phyloP scores from a whole-genome alignment of 2,113 vertebrate genomes.

The Tamias sibiricus region DNA sequence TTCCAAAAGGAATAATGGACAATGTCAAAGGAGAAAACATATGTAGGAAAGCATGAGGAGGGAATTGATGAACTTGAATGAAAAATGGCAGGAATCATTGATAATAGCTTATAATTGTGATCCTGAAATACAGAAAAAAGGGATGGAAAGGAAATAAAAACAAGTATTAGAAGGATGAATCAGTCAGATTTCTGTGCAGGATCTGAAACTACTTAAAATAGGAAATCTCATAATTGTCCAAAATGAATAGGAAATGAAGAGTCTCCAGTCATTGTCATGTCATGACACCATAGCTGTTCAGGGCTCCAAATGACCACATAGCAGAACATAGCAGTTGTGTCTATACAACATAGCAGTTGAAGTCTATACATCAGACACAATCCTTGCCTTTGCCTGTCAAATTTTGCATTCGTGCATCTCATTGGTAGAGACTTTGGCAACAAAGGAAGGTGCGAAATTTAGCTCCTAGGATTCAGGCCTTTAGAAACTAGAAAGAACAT shows the following conservation, averaged over 20 bases:
- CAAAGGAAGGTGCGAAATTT: background rate
- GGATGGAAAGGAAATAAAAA: background rate
- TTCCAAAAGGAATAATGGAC: background rate
- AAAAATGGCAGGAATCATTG: background rate
- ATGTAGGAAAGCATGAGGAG: background rate
- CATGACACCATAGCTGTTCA: background rate
- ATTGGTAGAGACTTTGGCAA: background rate
- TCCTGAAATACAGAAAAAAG: background rate
- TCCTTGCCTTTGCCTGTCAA: background rate
- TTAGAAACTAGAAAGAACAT: background rate
- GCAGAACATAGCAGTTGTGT: background rate
- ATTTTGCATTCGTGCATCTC: background rate
- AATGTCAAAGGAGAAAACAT: background rate
- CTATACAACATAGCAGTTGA: too few relatives aligned
- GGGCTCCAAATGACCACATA: background rate
- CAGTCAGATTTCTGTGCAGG: background rate
- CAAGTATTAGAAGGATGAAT: background rate
- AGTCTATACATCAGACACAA: background rate
- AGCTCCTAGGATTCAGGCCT: background rate
- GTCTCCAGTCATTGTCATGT: background rate
- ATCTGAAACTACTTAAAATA: background rate
- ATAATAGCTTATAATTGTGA: background rate
- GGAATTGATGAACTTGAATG: background rate
- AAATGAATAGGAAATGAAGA: background rate
- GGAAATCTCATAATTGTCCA: background rate